phyloP scores from a whole-genome alignment of 2,113 vertebrate species.

The Antidorcas marsupialis region DNA sequence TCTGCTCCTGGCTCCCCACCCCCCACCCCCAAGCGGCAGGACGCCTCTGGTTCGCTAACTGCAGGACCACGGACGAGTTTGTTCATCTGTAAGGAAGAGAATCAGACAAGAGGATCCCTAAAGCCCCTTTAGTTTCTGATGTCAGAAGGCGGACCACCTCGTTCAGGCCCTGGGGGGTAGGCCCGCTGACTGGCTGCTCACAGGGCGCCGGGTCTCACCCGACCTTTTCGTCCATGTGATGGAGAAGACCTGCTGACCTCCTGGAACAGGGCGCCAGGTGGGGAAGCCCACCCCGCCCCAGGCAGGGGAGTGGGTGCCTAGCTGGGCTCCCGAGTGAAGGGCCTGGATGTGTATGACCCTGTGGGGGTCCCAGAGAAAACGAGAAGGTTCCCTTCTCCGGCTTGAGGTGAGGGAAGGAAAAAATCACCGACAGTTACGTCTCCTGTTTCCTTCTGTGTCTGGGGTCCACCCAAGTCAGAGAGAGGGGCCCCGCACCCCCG shows the following conservation, averaged over 20 bases:
- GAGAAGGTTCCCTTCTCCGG: not conserved
- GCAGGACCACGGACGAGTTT: not conserved
- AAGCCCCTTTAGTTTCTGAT: not conserved
- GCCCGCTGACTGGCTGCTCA: not conserved
- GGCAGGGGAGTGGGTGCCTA: not conserved
- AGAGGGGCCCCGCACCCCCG: rapidly evolving
- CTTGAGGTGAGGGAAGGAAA: not conserved
- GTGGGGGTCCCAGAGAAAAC: not conserved
- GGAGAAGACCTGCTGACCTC: not conserved
- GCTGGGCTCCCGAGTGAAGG: too few relatives aligned
- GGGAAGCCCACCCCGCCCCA: rapidly evolving
- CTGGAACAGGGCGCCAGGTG: not conserved
- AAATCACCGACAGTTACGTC: not conserved
- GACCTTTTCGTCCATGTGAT: not conserved
- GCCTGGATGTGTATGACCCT: not conserved
- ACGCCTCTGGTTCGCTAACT: too few relatives aligned
- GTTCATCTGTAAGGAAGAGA: not conserved
- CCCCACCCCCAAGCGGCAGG: not conserved
- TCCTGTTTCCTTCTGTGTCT: not conserved
- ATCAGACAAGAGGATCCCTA: not conserved
- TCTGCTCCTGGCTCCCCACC: not conserved
- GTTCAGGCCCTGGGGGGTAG: not conserved
- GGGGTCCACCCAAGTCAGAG: not conserved
- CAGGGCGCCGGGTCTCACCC: not conserved
- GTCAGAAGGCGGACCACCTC: not conserved